phyloP scores from a whole-genome alignment of 2,113 vertebrate genomes.

The Xenus cinereus region DNA sequence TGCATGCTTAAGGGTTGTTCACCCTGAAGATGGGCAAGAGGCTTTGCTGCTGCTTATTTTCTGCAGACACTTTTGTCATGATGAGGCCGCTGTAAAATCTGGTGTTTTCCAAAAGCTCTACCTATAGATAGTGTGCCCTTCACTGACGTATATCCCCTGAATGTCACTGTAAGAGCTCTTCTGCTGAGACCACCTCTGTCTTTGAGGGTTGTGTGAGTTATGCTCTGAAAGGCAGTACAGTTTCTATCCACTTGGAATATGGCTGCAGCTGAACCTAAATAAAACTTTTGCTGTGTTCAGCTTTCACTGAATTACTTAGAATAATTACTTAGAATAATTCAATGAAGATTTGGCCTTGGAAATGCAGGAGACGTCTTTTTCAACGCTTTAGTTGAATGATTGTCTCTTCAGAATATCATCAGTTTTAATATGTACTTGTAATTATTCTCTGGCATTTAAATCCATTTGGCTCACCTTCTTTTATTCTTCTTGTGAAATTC shows the following conservation, averaged over 20 bases:
- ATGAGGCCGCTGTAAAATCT: not conserved
- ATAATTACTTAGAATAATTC: not conserved
- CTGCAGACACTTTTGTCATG: not conserved
- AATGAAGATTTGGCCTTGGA: not conserved
- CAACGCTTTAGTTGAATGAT: not conserved
- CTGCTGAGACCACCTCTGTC: not conserved
- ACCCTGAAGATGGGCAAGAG: not conserved
- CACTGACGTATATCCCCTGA: not conserved
- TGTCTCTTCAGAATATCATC: not conserved
- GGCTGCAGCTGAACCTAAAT: not conserved
- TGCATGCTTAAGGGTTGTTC: not conserved
- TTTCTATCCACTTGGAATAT: not conserved
- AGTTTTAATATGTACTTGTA: not conserved
- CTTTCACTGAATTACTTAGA: not conserved
- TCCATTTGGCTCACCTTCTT: not conserved
- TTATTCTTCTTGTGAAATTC: not conserved
- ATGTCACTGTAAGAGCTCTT: not conserved
- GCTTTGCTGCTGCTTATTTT: not conserved
- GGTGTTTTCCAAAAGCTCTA: not conserved
- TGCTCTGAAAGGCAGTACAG: not conserved
- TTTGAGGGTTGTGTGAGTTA: not conserved
- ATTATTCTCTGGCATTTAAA: not conserved
- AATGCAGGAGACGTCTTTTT: not conserved
- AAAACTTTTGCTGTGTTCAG: not conserved
- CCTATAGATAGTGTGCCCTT: not conserved